Base-by-base conservation (phyloP, 2,888 invertebrate genomes). In the Drosophila merina region DNA sequence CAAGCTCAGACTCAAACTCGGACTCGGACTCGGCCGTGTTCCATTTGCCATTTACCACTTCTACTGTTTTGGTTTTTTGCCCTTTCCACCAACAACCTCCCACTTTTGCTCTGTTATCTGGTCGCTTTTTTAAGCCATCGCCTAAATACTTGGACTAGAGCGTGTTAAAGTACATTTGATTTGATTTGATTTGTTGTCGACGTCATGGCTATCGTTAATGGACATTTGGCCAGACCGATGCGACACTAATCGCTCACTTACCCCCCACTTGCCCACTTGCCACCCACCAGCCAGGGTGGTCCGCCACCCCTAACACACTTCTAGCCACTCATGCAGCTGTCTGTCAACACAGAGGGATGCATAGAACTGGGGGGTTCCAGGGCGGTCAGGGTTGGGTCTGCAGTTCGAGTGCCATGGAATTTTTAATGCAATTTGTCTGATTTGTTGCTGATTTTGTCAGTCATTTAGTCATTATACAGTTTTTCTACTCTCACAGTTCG, bases 351-450 rank as follows among this genome's bases (percentile, higher is more conserved):
- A 12, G 64, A 12, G 33, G 12, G 50, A 50, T 50, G 33, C 33
- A 50, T 31, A 44, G 44, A 20, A 20, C 9, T 44, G 44, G 25
- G 44, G 14, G 12, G 49, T 20, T 42, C 33, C 2, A 30, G 12
- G 36, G 36, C 31, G 31, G 8, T 33, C 4, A n/a, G 5, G 5
- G 36, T n/a, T 36, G 36, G 33, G n/a, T 12, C n/a, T 36, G 63
- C 31, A 9, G 20, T 73, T 81, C 77, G 74, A 84, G 82, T 84
- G 86, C 76, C 77, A 84, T 70, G 80, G 84, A 85, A 85, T 85
- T 85, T 85, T 85, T 85, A 85, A 85, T 85, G 84, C 84, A 85
- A 86, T 85, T 85, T 88, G 88, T 80, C 82, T 86, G 86, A 81
- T 80, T 88, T 86, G 87, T 85, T 86, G 87, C 87, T 86, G 84